Conservation (phyloP, 2,113 vertebrate genomes). For the Halichoerus grypus region DNA sequence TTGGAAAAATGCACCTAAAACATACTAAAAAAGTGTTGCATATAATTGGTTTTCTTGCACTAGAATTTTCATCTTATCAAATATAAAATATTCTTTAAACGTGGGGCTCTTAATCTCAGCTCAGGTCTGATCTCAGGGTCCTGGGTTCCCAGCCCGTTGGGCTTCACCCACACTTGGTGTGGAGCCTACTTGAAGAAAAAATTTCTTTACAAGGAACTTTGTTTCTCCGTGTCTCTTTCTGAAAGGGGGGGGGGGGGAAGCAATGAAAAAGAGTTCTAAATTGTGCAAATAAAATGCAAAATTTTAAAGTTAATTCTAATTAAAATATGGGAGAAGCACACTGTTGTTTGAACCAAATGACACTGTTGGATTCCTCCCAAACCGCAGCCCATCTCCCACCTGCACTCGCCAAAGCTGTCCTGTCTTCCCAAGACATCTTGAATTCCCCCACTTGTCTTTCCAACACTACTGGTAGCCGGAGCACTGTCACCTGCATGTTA, state of each 20-base stretch:
- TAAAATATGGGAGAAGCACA: neutral
- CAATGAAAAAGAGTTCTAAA: neutral
- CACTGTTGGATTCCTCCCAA: neutral
- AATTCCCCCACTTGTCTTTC: neutral
- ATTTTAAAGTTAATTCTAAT: neutral
- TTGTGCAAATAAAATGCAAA: neutral
- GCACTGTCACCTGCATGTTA: neutral
- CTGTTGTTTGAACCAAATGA: neutral
- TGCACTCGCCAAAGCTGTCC: neutral
- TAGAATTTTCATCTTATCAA: neutral
- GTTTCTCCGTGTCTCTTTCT: neutral
- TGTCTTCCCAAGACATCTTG: neutral
- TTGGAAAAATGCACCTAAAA: neutral
- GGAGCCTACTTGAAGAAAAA: neutral
- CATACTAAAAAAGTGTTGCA: neutral
- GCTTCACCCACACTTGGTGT: neutral
- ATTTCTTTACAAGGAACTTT: neutral
- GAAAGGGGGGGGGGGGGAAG: neutral
- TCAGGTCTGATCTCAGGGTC: neutral
- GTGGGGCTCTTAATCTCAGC: neutral
- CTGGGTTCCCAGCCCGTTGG: neutral
- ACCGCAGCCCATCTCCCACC: rapidly evolving
- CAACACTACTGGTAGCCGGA: neutral
- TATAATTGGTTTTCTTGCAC: neutral
- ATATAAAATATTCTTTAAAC: neutral